Evolutionary conservation across 2,797 vertebrate genomes (phyloP).

Genomic region (Benthosema pterotum): DNA sequence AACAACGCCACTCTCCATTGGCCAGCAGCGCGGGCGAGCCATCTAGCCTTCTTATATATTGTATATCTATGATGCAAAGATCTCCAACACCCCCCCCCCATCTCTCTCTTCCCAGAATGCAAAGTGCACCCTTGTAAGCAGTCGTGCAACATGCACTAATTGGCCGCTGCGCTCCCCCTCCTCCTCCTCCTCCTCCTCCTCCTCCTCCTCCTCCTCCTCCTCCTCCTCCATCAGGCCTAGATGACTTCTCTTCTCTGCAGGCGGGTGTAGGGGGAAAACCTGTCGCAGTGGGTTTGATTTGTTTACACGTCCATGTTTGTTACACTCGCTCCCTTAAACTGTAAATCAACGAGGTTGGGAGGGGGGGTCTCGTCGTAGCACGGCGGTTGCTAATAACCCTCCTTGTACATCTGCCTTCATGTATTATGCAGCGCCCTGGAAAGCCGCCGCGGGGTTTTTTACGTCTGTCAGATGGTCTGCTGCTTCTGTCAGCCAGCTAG

Average conservation of each 20-base stretch:
- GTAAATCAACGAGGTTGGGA: slow-evolving; percentile 69
- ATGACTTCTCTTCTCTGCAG: no score
- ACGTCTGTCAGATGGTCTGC: slow-evolving; percentile 59
- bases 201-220: slow-evolving; percentile 7
- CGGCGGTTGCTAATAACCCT: slow-evolving; percentile 64
- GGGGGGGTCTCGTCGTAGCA: no score
- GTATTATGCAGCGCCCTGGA: slow-evolving; percentile 66
- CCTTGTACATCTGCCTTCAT: slow-evolving; percentile 74
- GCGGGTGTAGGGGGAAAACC: slow-evolving; percentile 44
- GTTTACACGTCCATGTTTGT: slow-evolving; percentile 71
- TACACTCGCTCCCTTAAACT: slow-evolving; percentile 65
- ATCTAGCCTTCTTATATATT: no score
- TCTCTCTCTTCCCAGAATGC: slow-evolving; percentile 79
- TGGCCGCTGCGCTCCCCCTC: slow-evolving; percentile 79
- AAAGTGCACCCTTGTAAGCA: slow-evolving; percentile 82
- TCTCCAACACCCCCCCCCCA: slow-evolving; percentile 66
- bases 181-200: slow-evolving; percentile 44
- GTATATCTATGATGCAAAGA: no score
- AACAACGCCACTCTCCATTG: no score
- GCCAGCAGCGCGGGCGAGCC: no score
- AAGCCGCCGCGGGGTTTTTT: slow-evolving; percentile 40
- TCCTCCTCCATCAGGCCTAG: slow-evolving; percentile 37
- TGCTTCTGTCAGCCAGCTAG: slow-evolving; percentile 45
- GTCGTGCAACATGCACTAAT: slow-evolving; percentile 88
- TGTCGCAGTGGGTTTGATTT: slow-evolving; percentile 68